Evolutionary conservation across 2,113 vertebrate genomes (phyloP).

Genomic region (Pelodiscus sinensis): DNA sequence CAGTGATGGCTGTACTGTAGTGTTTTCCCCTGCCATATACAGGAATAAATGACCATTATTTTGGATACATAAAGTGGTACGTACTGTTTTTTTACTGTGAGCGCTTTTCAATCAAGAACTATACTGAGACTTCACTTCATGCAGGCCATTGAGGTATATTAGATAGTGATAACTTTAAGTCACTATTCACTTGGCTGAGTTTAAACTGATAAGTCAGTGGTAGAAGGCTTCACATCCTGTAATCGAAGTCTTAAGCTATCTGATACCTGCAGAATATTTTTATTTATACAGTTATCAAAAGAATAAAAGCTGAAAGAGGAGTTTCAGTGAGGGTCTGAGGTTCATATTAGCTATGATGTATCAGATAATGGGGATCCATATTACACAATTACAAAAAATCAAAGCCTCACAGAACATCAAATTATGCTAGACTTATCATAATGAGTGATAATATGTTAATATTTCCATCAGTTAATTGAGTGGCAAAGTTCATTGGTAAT

Average conservation of each 20-base stretch:
- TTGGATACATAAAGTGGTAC: not conserved
- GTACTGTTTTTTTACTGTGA: not conserved
- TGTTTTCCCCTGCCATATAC: not conserved
- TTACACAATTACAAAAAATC: not conserved
- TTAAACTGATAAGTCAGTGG: not conserved
- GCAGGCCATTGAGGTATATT: not conserved
- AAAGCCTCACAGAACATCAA: not conserved
- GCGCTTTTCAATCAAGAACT: not conserved
- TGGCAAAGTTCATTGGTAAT: not conserved
- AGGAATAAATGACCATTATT: not conserved
- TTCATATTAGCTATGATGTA: not conserved
- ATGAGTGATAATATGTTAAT: not conserved
- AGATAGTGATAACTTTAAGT: not conserved
- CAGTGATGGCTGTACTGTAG: accelerated
- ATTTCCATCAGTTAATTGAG: not conserved
- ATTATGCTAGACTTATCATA: not conserved
- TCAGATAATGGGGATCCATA: not conserved
- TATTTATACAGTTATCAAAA: not conserved
- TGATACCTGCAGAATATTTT: not conserved
- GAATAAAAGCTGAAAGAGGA: not conserved
- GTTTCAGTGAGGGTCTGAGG: not conserved
- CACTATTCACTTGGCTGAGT: not conserved
- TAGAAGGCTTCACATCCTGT: not conserved
- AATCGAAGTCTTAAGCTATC: not conserved
- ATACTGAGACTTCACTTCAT: not conserved